Percentiles rank a stretch among this genome's conserved stretches.
Conservation (phyloP, 2,797 vertebrate genomes). For the Pampus argenteus region DNA sequence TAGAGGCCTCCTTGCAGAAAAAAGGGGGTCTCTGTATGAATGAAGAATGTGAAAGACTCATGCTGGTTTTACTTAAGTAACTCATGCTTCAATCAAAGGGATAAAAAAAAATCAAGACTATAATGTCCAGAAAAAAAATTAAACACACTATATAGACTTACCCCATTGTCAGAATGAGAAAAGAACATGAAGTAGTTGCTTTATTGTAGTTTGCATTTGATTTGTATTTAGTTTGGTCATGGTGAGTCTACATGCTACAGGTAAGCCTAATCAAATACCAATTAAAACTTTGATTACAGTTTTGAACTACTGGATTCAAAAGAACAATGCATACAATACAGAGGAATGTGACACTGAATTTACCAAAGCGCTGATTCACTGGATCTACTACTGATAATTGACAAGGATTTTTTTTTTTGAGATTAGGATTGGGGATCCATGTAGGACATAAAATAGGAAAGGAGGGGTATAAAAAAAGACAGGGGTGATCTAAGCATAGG, state of each 20-base stretch:
- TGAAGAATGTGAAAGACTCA: conserved; percentile 73
- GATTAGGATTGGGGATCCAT: conserved; percentile 66
- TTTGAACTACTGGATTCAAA: conserved; percentile 26
- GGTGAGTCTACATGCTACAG: conserved; percentile 25
- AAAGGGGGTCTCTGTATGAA: conserved; percentile 63
- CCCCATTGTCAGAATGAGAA: conserved; percentile 50
- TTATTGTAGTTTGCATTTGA: conserved; percentile 41
- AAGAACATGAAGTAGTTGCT: conserved; percentile 11
- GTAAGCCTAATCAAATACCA: conserved; percentile 20
- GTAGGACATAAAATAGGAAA: conserved; percentile 73
- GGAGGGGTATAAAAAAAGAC: conserved; percentile 82
- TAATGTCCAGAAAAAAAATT: conserved; percentile 51
- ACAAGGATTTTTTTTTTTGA: conserved; percentile 65
- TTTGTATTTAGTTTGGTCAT: conserved; percentile 27
- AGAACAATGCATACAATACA: conserved; percentile 22
- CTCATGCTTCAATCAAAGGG: conserved; percentile 76
- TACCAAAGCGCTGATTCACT: conserved; percentile 64
- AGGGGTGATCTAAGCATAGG: conserved; percentile 86
- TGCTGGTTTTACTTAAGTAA: conserved; percentile 76
- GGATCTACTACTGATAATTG: conserved; percentile 48
- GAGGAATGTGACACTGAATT: conserved; percentile 47
- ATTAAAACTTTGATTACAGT: conserved; percentile 47
- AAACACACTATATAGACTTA: conserved; percentile 56
- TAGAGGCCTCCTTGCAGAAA: conserved; percentile 62
- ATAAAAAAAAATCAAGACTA: conserved; percentile 64